phyloP scores from a whole-genome alignment of 2,797 vertebrate species.

The Dromococcyx pavoninus region DNA sequence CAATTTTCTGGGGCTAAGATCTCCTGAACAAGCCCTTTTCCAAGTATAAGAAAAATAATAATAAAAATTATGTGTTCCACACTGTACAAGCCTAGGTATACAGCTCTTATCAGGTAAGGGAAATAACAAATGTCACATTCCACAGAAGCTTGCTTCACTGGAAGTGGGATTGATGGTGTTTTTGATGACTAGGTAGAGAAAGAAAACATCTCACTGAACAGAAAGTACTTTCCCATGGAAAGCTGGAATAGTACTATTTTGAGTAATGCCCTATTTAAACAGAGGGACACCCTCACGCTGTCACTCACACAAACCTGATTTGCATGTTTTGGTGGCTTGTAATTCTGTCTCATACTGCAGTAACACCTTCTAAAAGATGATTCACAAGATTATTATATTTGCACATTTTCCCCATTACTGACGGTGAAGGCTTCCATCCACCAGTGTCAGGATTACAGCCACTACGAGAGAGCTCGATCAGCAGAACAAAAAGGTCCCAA shows the following conservation, averaged over 20 bases:
- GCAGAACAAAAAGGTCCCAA: background rate
- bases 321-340: slow-evolving; percentile 27
- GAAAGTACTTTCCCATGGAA: slow-evolving; percentile 71
- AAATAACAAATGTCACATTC: slow-evolving; percentile 39
- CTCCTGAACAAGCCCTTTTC: background rate
- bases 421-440: background rate
- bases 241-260: slow-evolving; percentile 66
- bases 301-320: slow-evolving; percentile 48
- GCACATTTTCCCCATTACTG: background rate
- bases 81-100: background rate
- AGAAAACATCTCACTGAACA: slow-evolving; percentile 65
- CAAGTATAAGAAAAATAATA: background rate
- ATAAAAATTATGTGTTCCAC: background rate
- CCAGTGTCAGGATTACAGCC: background rate
- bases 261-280: slow-evolving; percentile 62
- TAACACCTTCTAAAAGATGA: background rate
- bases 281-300: slow-evolving; percentile 64
- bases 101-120: slow-evolving; percentile 37
- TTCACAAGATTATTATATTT: slow-evolving; percentile 35
- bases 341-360: slow-evolving; percentile 16
- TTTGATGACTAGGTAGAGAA: slow-evolving; percentile 68
- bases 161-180: slow-evolving; percentile 49
- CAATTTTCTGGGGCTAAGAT: background rate
- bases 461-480: background rate
- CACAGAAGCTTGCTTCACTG: slow-evolving; percentile 44